Evolutionary conservation across 2,797 vertebrate species (phyloP), one percentile per base, ranked within the genome.

Genomic region (Protonibea diacanthus): DNA sequence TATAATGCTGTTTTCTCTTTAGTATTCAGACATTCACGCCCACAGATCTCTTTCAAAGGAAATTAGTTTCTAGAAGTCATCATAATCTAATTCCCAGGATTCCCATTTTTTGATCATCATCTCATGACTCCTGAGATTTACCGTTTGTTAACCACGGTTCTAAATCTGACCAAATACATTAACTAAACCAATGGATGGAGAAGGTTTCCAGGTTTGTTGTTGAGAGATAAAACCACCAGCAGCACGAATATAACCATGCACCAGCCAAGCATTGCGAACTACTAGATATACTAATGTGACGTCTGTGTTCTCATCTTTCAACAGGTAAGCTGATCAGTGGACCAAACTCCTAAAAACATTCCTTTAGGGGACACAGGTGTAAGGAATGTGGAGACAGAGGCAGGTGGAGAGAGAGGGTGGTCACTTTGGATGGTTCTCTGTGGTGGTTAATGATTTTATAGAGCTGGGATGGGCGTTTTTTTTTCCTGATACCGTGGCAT

Each of bases 401-500:
- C 14, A 47, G 64, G 76, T 53, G 70, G 61, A 73, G n/a, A 59
- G 51, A 72, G 59, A 27, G 47, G 40, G 49, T 48, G 76, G 57
- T 23, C 71, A 57, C 15, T 29, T 29, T 14, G 33, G 75, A 82
- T 83, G 85, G 62, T 60, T 79, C 55, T 63, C 56, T 63, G 29
- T 38, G 71, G 51, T 71, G 81, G 62, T 80, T 63, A 21, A 80
- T 87, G 77, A 73, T 60, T 80, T 71, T 44, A 77, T 60, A 69
- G 40, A 77, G 60, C 72, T 57, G 21, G 55, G 62, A 85, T 86
- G 88, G 53, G 77, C 71, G 29, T 38, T 38, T 38, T 38, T 74
- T 82, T 76, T 63, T 84, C 67, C 70, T 14, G 67, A 70, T 68
- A 82, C 75, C 7, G 18, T 71, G 76, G 82, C 82, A 57, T 94